Base-by-base conservation (phyloP, 64 coral and sea anemone species). In the Montipora efflorescens region DNA sequence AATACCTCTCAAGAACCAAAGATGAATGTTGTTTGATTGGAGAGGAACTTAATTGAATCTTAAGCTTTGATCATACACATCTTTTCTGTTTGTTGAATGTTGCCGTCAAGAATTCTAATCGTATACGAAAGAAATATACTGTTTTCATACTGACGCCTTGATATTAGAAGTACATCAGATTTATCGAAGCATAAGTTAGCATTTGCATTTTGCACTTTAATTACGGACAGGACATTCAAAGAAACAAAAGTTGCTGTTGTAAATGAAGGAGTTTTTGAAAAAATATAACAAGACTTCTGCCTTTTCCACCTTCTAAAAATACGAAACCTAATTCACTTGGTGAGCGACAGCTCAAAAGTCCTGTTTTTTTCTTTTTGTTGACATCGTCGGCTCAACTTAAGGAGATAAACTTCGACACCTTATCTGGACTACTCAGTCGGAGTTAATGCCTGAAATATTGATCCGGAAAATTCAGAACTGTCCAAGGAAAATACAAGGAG, bases 331-430 rank as follows among this genome's bases (percentile, higher is more conserved):
- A 71, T 71, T 23, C 21, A 71, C 21, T 8, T 71, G 68, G 19
- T 71, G 2, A 21, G 8, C 21, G 68, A 71, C 19, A 71, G 46
- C 45, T 50, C 4, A 78, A 18, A 78, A 86, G 46, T 21, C 6
- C 11, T 5, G 61, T 36, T 28, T 67, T 16, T 13, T 11, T 46
- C 28, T 5, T 62, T 67, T 68, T 67, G 58, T 84, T 67, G 59
- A 50, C 66, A 49, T 86, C 82, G 71, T 86, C 71, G 71, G 44
- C 46, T 86, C 66, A 64, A 47, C 46, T 71, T 12, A 51, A 14
- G 45, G n/a, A 51, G 76, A 78, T 78, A 78, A 78, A 76, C 66
- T 86, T 49, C 72, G 66, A 71, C 25, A 49, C 18, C 25, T 72
- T 71, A 86, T 51, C 46, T 5, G 43, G 64, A 69, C 82, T 44